phyloP scores from a whole-genome alignment of 2,113 vertebrate species.

The Hyaena hyaena region DNA sequence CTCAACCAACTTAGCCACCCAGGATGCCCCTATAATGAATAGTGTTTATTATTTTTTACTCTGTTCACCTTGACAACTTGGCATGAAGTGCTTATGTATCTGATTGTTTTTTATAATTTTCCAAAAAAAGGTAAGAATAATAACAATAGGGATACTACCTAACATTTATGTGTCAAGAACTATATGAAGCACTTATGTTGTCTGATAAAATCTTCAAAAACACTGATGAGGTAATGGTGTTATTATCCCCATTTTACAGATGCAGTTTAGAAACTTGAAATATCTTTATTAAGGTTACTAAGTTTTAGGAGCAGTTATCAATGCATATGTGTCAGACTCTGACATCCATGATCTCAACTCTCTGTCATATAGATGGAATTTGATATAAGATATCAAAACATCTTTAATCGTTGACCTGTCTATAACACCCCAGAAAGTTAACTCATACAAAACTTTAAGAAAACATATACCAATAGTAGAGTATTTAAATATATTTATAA shows the following conservation, averaged over 20 bases:
- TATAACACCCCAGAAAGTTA: background rate
- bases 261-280: background rate
- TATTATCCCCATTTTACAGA: background rate
- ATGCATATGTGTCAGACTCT: background rate
- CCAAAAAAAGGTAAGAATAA: slow-evolving; percentile 8
- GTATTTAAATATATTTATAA: background rate
- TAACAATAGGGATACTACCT: background rate
- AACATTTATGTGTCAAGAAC: background rate
- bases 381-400: background rate
- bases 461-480: background rate
- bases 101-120: slow-evolving; percentile 17
- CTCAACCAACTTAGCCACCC: too few relatives aligned
- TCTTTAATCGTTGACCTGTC: background rate
- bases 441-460: background rate
- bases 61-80: background rate
- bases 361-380: background rate
- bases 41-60: background rate
- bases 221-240: background rate
- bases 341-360: background rate
- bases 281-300: background rate
- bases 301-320: background rate
- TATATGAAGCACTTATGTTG: background rate
- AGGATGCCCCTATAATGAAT: background rate
- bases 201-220: background rate
- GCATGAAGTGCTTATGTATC: background rate